Conservation (phyloP, 2,888 invertebrate genomes). For the Sthenelais limicola region DNA sequence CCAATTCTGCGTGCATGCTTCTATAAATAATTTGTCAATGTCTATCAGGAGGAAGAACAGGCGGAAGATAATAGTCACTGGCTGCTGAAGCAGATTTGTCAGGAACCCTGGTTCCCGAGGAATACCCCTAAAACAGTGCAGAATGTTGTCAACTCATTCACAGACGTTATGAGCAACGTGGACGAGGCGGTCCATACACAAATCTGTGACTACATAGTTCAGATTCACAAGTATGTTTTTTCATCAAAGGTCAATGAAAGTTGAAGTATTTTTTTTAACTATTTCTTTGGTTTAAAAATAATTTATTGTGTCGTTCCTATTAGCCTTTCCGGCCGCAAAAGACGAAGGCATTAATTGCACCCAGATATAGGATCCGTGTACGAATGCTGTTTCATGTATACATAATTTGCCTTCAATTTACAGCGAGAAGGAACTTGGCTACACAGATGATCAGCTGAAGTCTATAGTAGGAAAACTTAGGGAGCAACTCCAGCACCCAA, state of each 20-base stretch:
- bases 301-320: too few relatives aligned
- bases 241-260: not conserved
- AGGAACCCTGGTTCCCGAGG: slow-evolving; percentile 32
- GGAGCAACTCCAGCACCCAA: slow-evolving; percentile 5
- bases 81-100: slow-evolving; percentile 11
- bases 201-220: slow-evolving; percentile 39
- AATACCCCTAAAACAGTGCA: not conserved
- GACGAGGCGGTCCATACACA: slow-evolving; percentile 18
- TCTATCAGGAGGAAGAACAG: not conserved
- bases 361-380: too few relatives aligned
- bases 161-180: slow-evolving; percentile 20
- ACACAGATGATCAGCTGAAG: not conserved
- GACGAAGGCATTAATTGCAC: not conserved
- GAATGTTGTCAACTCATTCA: slow-evolving; percentile 29
- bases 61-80: slow-evolving; percentile 17
- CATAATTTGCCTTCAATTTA: not conserved
- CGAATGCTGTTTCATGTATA: too few relatives aligned
- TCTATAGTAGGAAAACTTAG: not conserved
- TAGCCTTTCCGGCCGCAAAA: too few relatives aligned
- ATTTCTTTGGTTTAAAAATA: too few relatives aligned
- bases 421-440: not conserved
- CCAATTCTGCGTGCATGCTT: too few relatives aligned
- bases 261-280: too few relatives aligned
- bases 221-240: slow-evolving; percentile 26
- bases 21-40: not conserved